Evolutionary conservation across 1,140 invertebrate genomes (phyloP), one percentile per base, ranked within the genome.

Genomic region (Rhizoglyphus robini): DNA sequence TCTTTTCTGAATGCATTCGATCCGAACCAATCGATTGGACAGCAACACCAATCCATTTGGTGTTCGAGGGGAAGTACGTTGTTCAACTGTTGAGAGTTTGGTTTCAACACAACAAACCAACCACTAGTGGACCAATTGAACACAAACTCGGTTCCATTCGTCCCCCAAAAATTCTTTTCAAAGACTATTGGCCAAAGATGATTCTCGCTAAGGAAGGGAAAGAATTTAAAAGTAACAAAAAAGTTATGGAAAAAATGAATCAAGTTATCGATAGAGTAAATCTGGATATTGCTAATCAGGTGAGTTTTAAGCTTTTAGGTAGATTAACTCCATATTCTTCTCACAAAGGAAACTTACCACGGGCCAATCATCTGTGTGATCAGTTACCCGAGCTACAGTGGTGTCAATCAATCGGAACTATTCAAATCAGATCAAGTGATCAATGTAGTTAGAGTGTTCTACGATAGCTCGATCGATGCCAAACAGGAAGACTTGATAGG

Each of bases 401-500:
- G 29, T 20, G 48, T 25, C 13, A n/a, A 46, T 46, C 2, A 46
- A n/a, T 20, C 5, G 25, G n/a, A 49, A 4, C 4, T 51, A 13
- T 13, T 13, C 13, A 29, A 29, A 11, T n/a, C 58, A 3, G 29
- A 32, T 60, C 58, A 60, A n/a, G 29, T 60, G 23, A 34, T 60
- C 1, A 60, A 60, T 15, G 2, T 60, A 11, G 29, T 60, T n/a
- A 13, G 30, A n/a, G 58, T 60, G 13, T 60, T 60, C 29, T 60
- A 20, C 29, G 58, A 54, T 32, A 23, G 8, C 20, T 5, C 8
- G 20, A 5, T 5, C 8, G 20, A 54, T 32, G 51, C 20, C 23
- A 54, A 32, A 32, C 47, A 11, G 18, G 46, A 64, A 38, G 47
- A 64, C 2, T n/a, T 4, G 20, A 57, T 64, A 67, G 71, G 71